Evolutionary conservation across 2,113 vertebrate genomes (phyloP).

Genomic region (Cheirogaleus medius): DNA sequence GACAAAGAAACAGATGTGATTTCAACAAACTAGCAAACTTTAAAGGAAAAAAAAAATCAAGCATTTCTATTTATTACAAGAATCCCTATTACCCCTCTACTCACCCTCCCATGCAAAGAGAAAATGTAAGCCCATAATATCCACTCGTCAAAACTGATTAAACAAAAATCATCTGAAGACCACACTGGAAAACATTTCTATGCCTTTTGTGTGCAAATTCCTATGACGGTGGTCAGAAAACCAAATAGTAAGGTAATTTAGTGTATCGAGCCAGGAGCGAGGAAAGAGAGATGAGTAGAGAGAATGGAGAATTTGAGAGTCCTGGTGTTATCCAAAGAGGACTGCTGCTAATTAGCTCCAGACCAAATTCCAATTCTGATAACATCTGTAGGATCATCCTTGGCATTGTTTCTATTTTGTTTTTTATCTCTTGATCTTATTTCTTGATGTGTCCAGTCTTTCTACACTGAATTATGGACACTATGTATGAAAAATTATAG

Average conservation of each 20-base stretch:
- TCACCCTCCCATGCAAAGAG: not conserved
- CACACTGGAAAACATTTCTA: not conserved
- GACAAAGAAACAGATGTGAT: not conserved
- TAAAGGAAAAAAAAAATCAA: not conserved
- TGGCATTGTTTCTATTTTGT: not conserved
- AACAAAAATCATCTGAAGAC: not conserved
- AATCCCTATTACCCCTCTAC: not conserved
- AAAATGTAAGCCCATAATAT: not conserved
- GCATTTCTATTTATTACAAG: slow-evolving; percentile 28
- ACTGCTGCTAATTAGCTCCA: not conserved
- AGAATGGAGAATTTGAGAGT: not conserved
- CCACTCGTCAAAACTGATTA: not conserved
- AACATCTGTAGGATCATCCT: not conserved
- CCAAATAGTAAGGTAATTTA: not conserved
- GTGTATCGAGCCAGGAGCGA: not conserved
- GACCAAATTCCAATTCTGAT: not conserved
- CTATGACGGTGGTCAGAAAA: not conserved
- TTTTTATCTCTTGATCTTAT: not conserved
- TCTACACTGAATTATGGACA: not conserved
- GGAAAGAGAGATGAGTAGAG: fast-evolving
- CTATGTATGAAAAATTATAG: not conserved
- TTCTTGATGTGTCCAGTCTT: not conserved
- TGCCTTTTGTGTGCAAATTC: not conserved
- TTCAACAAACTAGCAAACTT: slow-evolving; percentile 47
- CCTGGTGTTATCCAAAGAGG: not conserved